Conservation (phyloP, 2,797 vertebrate genomes). For the Periophthalmus magnuspinnatus region DNA sequence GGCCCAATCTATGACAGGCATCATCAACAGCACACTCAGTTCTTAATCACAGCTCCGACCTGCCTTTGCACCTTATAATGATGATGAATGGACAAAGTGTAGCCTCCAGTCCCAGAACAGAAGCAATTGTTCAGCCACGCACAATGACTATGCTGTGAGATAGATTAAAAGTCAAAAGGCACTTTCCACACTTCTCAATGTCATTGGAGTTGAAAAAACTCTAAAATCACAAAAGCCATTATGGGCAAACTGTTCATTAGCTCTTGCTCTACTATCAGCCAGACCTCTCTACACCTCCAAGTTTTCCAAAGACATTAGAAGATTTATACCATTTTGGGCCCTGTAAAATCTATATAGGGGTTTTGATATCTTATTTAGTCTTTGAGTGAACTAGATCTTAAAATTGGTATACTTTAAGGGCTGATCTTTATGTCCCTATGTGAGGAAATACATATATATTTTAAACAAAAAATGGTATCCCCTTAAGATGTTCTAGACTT, state of each 20-base stretch:
- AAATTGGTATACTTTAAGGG: too few species aligned
- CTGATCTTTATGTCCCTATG: too few species aligned
- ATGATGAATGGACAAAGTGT: conserved; percentile 68
- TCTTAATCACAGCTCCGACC: conserved; percentile 69
- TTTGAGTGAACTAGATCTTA: too few species aligned
- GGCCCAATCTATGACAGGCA: conserved; percentile 57
- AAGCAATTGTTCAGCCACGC: conserved; percentile 34
- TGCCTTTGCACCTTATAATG: conserved; percentile 65
- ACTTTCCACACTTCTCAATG: conserved; percentile 36
- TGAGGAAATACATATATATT: too few species aligned
- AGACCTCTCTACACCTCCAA: conserved; percentile 14
- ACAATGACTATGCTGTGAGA: conserved; percentile 35
- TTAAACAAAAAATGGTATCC: too few species aligned
- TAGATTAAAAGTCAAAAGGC: conserved; percentile 49
- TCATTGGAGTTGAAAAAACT: conserved; percentile 36
- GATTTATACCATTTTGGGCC: not conserved
- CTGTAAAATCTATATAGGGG: not conserved
- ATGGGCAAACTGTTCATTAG: conserved; percentile 49
- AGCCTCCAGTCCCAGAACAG: conserved; percentile 44
- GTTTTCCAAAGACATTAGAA: conserved; percentile 2
- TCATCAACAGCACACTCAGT: conserved; percentile 58
- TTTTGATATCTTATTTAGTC: too few species aligned
- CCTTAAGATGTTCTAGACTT: conserved; percentile 14
- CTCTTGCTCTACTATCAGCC: conserved; percentile 30
- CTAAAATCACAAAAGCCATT: conserved; percentile 45